Evolutionary conservation across 37 sponge, comb jelly and placozoan species (phyloP).

Genomic region (Tethya wilhelma): DNA sequence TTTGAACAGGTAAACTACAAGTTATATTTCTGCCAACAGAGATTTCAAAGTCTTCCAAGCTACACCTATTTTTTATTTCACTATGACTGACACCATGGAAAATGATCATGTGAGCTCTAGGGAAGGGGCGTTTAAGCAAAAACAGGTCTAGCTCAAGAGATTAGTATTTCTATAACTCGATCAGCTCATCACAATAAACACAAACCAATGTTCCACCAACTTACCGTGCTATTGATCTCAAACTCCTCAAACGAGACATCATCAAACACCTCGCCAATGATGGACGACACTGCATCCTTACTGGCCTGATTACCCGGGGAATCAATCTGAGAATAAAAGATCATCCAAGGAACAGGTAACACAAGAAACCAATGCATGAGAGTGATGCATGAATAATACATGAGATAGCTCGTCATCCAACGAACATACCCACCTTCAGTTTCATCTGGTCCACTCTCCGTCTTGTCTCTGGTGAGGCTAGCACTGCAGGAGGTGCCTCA

Average conservation of each 20-base stretch:
- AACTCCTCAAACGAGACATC: constrained; percentile 57
- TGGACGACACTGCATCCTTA: constrained; percentile 35
- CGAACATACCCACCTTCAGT: constrained; percentile 13
- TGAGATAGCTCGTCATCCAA: no score
- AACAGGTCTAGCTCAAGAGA: no score
- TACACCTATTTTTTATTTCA: no score
- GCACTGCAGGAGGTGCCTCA: neutral
- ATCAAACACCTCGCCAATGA: constrained; percentile 62
- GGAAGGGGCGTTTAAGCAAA: no score
- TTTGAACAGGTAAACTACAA: neutral
- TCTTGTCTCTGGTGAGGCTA: constrained; percentile 35
- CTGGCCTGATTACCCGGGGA: neutral
- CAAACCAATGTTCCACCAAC: neutral
- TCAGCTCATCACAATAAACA: neutral
- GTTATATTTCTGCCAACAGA: neutral
- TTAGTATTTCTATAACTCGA: no score
- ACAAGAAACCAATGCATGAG: no score
- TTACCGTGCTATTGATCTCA: neutral
- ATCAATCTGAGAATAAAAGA: neutral
- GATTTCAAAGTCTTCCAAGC: no score
- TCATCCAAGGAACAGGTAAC: no score
- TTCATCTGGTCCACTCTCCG: constrained; percentile 25
- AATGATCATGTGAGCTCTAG: no score
- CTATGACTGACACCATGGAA: no score
- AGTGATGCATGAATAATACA: no score